Percentiles rank a stretch among this genome's conserved stretches.
Evolutionary conservation across 1,140 invertebrate species (phyloP).

Genomic region (Ips nitidus): DNA sequence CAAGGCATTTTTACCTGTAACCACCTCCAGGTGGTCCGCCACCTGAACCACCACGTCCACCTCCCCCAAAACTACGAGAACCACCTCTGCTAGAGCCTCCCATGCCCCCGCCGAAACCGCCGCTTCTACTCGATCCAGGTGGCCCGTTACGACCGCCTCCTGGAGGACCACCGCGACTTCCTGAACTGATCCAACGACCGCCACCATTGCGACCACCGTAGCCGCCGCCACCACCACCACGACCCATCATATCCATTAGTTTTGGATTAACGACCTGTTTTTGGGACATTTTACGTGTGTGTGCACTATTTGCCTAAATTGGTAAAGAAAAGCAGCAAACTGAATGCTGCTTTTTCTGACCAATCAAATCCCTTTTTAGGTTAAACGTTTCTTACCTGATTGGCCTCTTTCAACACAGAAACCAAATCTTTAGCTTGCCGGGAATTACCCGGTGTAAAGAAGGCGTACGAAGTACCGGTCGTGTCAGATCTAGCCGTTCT

Average conservation of each 20-base stretch:
- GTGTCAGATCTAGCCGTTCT: constrained; percentile 90
- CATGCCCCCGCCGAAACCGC: not conserved
- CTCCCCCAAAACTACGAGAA: constrained; percentile 2
- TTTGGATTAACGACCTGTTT: constrained; percentile 37
- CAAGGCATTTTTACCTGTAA: no score
- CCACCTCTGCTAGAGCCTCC: constrained; percentile 9
- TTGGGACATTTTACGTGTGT: not conserved
- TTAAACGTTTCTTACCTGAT: constrained; percentile 67
- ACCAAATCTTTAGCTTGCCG: constrained; percentile 91
- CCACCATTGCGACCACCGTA: constrained; percentile 9
- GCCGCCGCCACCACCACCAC: constrained; percentile 18
- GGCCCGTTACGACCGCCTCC: constrained; percentile 10
- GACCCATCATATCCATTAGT: constrained; percentile 30
- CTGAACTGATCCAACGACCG: constrained; percentile 3
- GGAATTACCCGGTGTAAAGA: constrained; percentile 91
- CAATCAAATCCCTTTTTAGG: not conserved
- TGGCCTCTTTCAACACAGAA: constrained; percentile 88
- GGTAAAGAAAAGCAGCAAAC: not conserved
- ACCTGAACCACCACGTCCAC: not conserved
- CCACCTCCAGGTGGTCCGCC: not conserved
- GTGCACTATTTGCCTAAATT: not conserved
- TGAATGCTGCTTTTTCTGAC: no score
- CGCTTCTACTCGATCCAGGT: constrained; percentile 1
- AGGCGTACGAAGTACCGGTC: constrained; percentile 96
- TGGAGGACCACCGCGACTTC: constrained; percentile 4